Conservation (phyloP, 2,113 vertebrate species). For the Dissostichus mawsoni region DNA sequence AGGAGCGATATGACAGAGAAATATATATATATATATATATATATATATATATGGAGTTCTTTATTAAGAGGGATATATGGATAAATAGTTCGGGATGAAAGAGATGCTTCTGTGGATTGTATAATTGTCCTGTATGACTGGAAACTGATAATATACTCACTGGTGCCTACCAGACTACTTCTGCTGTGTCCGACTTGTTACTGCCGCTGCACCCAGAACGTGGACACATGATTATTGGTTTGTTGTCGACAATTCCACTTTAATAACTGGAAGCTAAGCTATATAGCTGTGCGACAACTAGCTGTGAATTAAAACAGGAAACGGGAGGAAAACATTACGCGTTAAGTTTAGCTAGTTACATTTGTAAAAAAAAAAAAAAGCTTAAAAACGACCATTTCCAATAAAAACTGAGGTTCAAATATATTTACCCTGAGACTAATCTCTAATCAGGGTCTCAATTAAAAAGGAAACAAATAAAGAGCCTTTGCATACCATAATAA, state of each 20-base stretch:
- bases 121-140: conserved; percentile 76
- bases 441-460: too few relatives aligned
- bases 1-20: conserved; percentile 13
- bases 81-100: conserved; percentile 64
- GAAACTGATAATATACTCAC: conserved; percentile 79
- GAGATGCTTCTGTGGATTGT: conserved; percentile 73
- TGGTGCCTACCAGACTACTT: conserved; percentile 74
- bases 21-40: conserved; percentile 14
- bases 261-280: neutral
- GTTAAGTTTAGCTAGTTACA: neutral
- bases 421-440: neutral
- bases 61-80: conserved; percentile 56
- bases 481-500: too few relatives aligned
- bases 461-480: too few relatives aligned
- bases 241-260: neutral
- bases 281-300: neutral
- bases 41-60: conserved; percentile 52
- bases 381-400: neutral
- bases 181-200: conserved; percentile 65
- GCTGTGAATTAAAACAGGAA: neutral
- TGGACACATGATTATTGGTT: neutral
- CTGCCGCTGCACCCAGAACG: conserved; percentile 20
- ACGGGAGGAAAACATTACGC: neutral
- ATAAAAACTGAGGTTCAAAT: neutral
- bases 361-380: neutral